These are phyloP conservation scores for Apodemus speciosus DNA, from an alignment of 2,113 vertebrate species.

Conservation along the genomic window DNA sequence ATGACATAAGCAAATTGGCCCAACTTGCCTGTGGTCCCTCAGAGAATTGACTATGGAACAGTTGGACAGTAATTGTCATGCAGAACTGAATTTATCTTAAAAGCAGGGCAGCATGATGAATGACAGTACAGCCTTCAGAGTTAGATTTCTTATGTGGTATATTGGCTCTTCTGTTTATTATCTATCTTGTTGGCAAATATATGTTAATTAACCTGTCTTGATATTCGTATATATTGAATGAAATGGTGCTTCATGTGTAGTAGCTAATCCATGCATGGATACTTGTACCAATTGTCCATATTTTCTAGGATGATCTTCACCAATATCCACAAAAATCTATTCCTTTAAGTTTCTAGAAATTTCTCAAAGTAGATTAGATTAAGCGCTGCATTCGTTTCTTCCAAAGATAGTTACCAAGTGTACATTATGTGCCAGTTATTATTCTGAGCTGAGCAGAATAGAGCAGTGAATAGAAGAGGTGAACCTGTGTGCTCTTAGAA, in stretches of 20 bases:
- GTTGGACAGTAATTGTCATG: slow-evolving; percentile 13
- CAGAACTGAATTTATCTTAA: background rate
- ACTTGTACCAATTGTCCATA: background rate
- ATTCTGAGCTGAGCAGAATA: background rate
- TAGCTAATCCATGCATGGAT: background rate
- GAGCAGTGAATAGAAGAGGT: background rate
- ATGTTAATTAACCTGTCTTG: background rate
- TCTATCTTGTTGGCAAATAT: slow-evolving; percentile 28
- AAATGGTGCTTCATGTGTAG: background rate
- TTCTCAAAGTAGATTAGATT: background rate
- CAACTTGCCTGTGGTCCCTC: background rate
- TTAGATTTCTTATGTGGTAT: background rate
- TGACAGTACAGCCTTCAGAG: background rate
- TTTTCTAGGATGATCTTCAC: background rate
- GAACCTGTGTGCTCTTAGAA: background rate
- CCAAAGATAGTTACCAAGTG: background rate
- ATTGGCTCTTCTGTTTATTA: background rate
- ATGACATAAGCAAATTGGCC: slow-evolving; percentile 13
- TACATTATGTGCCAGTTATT: background rate
- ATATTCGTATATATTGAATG: slow-evolving; percentile 41
- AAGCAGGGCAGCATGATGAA: background rate
- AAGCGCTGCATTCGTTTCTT: background rate
- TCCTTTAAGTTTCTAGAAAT: background rate
- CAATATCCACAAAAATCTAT: slow-evolving; percentile 6
- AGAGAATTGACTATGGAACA: background rate